Evolutionary conservation across 2,797 vertebrate genomes (phyloP).

Genomic region (Chrysocyon brachyurus): DNA sequence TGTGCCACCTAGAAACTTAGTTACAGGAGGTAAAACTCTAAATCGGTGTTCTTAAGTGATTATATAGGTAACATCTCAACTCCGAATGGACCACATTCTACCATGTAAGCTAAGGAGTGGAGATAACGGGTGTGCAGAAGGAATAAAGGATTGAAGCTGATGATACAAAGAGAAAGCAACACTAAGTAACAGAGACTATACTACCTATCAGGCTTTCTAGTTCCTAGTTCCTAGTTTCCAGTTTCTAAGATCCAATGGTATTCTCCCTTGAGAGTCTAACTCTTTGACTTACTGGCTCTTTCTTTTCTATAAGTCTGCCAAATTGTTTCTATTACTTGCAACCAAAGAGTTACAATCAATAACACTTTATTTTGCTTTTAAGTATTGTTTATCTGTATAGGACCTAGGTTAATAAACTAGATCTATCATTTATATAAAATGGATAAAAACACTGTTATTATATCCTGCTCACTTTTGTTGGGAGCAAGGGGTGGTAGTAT

Average conservation of each 20-base stretch:
- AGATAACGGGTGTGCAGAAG: neutral
- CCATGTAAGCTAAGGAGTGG: neutral
- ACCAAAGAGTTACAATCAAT: neutral
- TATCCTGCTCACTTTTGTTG: neutral
- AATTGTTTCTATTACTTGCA: neutral
- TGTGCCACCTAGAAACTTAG: neutral
- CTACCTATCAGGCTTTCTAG: neutral
- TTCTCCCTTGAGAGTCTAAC: neutral
- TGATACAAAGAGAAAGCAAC: neutral
- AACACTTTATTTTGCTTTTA: slow-evolving; percentile 57
- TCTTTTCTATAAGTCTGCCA: neutral
- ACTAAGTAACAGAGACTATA: neutral
- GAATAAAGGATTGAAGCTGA: neutral
- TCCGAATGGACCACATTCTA: neutral
- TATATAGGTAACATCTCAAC: neutral
- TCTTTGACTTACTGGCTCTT: neutral
- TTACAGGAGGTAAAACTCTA: neutral
- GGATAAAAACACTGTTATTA: neutral
- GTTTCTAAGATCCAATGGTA: neutral
- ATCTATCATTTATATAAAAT: neutral
- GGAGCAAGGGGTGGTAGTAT: neutral
- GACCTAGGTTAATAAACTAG: neutral
- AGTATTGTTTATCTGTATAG: neutral
- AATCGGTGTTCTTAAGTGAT: neutral
- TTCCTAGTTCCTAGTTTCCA: neutral